phyloP scores from a whole-genome alignment of 2,888 invertebrate genomes.

The Psylliodes chrysocephalus region DNA sequence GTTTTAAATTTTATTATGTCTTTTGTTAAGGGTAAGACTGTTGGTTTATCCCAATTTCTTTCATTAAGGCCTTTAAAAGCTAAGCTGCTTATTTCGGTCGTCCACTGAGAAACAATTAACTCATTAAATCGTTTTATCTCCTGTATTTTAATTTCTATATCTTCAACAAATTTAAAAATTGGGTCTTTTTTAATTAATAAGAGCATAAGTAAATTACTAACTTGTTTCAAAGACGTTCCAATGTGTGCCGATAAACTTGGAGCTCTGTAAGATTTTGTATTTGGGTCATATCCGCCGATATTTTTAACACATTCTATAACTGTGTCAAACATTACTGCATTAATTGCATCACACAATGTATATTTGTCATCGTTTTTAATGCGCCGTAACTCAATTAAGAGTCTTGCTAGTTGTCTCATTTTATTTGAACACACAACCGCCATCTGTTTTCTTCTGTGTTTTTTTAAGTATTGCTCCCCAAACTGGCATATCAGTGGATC shows the following conservation, averaged over 20 bases:
- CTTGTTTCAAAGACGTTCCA: slow-evolving; percentile 27
- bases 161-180: no score
- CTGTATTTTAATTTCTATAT: slow-evolving; percentile 27
- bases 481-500: slow-evolving; percentile 29
- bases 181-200: slow-evolving; percentile 21
- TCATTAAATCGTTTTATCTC: slow-evolving; percentile 39
- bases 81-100: slow-evolving; percentile 39
- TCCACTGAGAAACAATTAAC: slow-evolving; percentile 44
- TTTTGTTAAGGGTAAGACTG: slow-evolving; percentile 41
- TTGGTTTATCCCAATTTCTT: slow-evolving; percentile 38
- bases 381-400: slow-evolving; percentile 35
- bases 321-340: slow-evolving; percentile 8
- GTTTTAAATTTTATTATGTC: slow-evolving; percentile 45
- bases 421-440: slow-evolving; percentile 6
- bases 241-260: slow-evolving; percentile 19
- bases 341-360: not conserved
- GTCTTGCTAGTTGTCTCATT: slow-evolving; percentile 24
- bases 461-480: slow-evolving; percentile 35
- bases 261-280: not conserved
- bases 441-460: slow-evolving; percentile 36
- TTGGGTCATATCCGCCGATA: slow-evolving; percentile 6
- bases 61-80: slow-evolving; percentile 47
- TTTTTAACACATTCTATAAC: not conserved
- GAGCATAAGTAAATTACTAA: slow-evolving; percentile 23
- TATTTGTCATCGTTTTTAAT: slow-evolving; percentile 10